These are phyloP conservation scores for Misgurnus mizolepis DNA, from an alignment of 2,113 vertebrate species.

Conservation along the genomic window DNA sequence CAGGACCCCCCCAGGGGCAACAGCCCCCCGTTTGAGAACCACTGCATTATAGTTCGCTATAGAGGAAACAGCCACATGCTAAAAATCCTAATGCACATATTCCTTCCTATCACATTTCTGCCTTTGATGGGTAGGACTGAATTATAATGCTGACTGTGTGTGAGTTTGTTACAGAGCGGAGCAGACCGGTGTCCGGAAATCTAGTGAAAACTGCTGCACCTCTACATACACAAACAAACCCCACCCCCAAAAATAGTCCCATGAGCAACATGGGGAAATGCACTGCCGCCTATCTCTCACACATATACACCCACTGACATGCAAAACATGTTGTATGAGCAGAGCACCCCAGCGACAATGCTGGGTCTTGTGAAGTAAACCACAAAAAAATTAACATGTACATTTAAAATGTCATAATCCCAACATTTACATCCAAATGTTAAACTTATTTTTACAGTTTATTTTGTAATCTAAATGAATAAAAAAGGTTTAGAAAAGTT, in stretches of 20 bases:
- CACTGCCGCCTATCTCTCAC: neutral
- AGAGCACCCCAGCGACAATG: neutral
- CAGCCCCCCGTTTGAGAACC: too few relatives aligned
- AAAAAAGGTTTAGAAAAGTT: too few relatives aligned
- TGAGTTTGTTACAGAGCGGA: constrained; percentile 45
- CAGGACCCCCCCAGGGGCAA: too few relatives aligned
- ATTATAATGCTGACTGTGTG: constrained; percentile 38
- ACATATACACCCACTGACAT: constrained; percentile 22
- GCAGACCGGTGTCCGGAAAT: constrained; percentile 50
- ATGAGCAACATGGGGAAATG: constrained; percentile 43
- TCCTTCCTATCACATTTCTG: neutral
- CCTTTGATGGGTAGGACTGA: constrained; percentile 23
- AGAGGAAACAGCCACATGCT: neutral
- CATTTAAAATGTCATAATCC: neutral
- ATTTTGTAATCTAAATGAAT: too few relatives aligned
- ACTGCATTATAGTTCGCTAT: constrained; percentile 8
- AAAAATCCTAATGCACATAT: neutral
- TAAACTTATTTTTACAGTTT: too few relatives aligned
- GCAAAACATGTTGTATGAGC: constrained; percentile 23
- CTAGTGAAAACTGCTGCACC: constrained; percentile 38
- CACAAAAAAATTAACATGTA: constrained; percentile 4
- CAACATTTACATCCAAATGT: neutral
- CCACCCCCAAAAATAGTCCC: constrained; percentile 24
- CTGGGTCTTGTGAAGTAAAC: neutral
- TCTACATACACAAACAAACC: constrained; percentile 41